Evolutionary conservation across 2,888 invertebrate species (phyloP), one percentile per base, ranked within the genome.

Genomic region (Pseudolycoriella hygida): DNA sequence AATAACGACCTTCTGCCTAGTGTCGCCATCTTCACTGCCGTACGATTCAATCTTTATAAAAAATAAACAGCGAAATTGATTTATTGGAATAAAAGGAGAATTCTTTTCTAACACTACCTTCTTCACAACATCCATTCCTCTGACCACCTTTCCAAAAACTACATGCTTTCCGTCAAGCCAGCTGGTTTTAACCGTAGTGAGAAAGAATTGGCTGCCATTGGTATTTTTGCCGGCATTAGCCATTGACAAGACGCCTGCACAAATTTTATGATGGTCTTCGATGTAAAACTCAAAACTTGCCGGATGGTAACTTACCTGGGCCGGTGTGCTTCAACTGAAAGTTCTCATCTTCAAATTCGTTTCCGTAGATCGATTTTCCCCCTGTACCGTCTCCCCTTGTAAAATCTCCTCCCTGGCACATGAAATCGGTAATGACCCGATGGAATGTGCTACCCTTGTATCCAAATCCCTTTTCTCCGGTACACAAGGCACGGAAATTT

Each of bases 141-240:
- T 89, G 38, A 86, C 79, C 41, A 94, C 88, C 53, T 76, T 68
- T 43, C 94, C 94, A 64, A 94, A 94, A 1, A 93, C 93, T 49
- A 94, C 94, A 63, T 94, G 94, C 66, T 88, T 88, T 59, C 79
- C 80, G 59, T 94, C 92, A 58, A 94, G 70, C 96, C 96, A 97
- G 42, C 80, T 72, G 40, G 96, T 96, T 61, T 89, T 85, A 34
- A 79, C 85, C 51, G 90, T 89, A 51, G 92, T 90, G 55, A 97
- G 79, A 67, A 97, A 97, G 71, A 96, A 97, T 67, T 97, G 96
- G 49, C 92, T 92, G 44, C 94, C 94, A 65, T 96, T 96, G 51
- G 94, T 93, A 62, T 92, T 83, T 20, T 88, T 83, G 17, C 94
- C 96, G 59, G 93, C 92, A 58, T 96, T 94, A 42, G 94, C 94